Conservation (phyloP, 2,113 vertebrate species). For the Aspidoscelis tigris region DNA sequence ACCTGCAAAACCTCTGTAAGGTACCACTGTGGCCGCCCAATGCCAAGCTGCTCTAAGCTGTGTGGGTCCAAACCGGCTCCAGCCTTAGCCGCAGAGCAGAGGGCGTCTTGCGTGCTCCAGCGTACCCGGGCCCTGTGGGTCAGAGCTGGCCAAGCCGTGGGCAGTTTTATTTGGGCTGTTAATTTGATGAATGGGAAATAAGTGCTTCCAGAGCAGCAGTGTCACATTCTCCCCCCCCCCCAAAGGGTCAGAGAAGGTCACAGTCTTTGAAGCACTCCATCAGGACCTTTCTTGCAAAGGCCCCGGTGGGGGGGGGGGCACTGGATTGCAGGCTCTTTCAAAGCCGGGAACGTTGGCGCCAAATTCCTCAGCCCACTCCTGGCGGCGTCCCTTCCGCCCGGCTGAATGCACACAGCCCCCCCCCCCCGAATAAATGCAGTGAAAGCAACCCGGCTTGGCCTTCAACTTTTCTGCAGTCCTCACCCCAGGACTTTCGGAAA, state of each 20-base stretch:
- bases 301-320: constrained; percentile 50
- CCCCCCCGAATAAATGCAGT: constrained; percentile 13
- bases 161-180: constrained; percentile 59
- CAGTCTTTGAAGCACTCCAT: constrained; percentile 74
- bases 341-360: constrained; percentile 52
- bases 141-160: constrained; percentile 35
- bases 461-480: background rate
- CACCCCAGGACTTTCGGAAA: background rate
- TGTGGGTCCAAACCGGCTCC: too few relatives aligned
- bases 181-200: constrained; percentile 75
- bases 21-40: too few relatives aligned
- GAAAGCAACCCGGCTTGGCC: constrained; percentile 26
- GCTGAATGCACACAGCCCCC: constrained; percentile 16
- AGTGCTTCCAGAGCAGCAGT: constrained; percentile 73
- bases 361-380: constrained; percentile 60
- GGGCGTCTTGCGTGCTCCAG: background rate
- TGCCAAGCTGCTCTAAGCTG: too few relatives aligned
- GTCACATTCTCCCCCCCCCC: constrained; percentile 55
- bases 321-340: constrained; percentile 64
- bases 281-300: constrained; percentile 69
- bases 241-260: constrained; percentile 74
- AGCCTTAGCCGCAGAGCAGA: background rate
- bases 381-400: constrained; percentile 41
- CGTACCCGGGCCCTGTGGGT: background rate
- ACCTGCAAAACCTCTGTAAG: too few relatives aligned